Evolutionary conservation across 2,113 vertebrate genomes (phyloP), one percentile per base, ranked within the genome.

Genomic region (Gadus macrocephalus): DNA sequence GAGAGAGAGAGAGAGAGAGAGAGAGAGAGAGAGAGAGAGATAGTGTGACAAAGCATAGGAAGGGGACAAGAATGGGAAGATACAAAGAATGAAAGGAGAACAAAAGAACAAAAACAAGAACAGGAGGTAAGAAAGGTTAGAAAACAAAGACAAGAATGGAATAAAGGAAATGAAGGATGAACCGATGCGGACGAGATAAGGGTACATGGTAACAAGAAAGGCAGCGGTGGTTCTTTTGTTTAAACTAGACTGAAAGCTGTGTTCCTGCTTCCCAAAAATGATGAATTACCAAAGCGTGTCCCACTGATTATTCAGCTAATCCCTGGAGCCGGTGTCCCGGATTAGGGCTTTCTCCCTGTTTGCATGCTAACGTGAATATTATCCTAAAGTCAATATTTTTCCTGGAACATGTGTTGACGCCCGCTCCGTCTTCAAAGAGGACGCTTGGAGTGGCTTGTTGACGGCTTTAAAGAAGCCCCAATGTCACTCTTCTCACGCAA

Each of bases 401-500:
- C 77, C 62, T 68, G 16, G 72, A 76, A 67, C 19, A 22, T 79
- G 62, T 17, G 25, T 68, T 71, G 76, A 72, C 80, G 61, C 69
- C n/a, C 22, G 64, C 80, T 61, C 17, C 70, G 71, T 67, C 81
- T 85, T 71, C 69, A 63, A 42, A 1, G 1, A 68, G 71, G 77
- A 79, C 22, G 28, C 78, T 74, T 73, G 72, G 72, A 76, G 74
- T 75, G 63, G 62, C 80, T 80, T 79, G 80, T 73, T 65, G 79
- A 75, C 64, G 8, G 66, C 73, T 82, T 80, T 83, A 84, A 79
- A 86, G 16, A 81, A 66, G 69, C 70, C 12, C 71, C 27, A 75
- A 78, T 83, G 82, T 72, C 75, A 56, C 76, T 76, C 64, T 72
- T 77, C 77, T 79, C 68, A 77, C 79, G 77, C 70, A 81, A 83